Base-by-base conservation (phyloP, 2,797 vertebrate genomes). In the Crenichthys baileyi region DNA sequence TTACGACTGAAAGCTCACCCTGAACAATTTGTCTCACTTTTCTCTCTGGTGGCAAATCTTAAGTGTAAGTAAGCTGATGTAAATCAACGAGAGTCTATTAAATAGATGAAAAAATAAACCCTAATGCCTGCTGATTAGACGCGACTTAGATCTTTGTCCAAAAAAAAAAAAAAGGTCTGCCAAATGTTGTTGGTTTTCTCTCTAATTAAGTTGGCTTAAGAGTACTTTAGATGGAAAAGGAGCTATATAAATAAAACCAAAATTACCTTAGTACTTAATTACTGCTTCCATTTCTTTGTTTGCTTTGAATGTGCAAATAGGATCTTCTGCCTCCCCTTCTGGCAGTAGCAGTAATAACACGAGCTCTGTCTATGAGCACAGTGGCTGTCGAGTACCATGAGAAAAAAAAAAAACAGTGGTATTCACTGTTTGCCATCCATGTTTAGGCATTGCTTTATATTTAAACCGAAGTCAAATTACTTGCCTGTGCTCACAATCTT, bases 71-170 rank as follows among this genome's bases (percentile, higher is more conserved):
- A 60, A 7, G 44, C 55, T 20, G 53, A 46, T 46, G 41, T 44
- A 70, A 46, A 26, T 48, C 41, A 46, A 4, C 44, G 12, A 16
- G 39, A 39, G 29, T 18, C 18, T 60, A n/a, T 74, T 61, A 74
- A 44, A 61, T 26, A 74, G 55, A 60, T 12, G 56, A 74, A n/a
- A 46, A 74, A 61, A 74, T n/a, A 74, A 74, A 74, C 26, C 8
- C 9, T 74, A 60, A 60, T 74, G 39, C 7, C 39, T 18, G 24
- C 50, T 60, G 60, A 74, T 60, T 46, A 11, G 55, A 60, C 58
- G 4, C 53, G 20, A 60, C 24, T 44, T 73, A 15, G 72, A 73
- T 41, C 16, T 12, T 74, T 46, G 9, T 56, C 22, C 50, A 6
- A 11, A 56, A 8, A 39, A 31, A 61, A 63, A 56, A 56, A 18